Percentiles rank a stretch among this genome's conserved stretches.
Conservation (phyloP, 2,888 invertebrate genomes). For the Drosophila neonasuta region DNA sequence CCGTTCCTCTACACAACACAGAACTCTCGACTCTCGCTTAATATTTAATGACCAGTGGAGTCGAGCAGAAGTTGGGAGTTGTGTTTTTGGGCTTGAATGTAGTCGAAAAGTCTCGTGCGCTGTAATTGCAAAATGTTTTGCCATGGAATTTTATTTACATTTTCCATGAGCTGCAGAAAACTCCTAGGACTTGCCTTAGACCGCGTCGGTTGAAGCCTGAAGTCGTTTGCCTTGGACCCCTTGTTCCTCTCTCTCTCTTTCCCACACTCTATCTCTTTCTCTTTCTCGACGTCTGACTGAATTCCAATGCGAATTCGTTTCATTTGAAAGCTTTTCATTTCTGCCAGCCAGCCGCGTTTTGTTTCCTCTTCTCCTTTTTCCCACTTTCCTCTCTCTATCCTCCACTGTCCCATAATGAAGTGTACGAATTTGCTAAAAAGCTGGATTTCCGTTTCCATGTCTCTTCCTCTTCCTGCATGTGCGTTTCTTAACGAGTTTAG, state of each 20-base stretch:
- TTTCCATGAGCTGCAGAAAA: conserved; percentile 69
- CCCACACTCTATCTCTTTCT: background rate
- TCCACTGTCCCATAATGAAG: conserved; percentile 46
- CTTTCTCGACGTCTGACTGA: conserved; percentile 27
- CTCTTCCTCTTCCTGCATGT: conserved; percentile 52
- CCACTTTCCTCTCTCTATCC: conserved; percentile 9
- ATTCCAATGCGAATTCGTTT: conserved; percentile 72
- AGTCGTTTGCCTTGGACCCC: conserved; percentile 23
- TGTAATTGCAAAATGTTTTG: conserved; percentile 72
- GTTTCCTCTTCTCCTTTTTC: conserved; percentile 33
- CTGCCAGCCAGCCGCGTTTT: conserved; percentile 44
- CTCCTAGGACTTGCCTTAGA: conserved; percentile 44
- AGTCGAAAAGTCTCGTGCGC: conserved; percentile 45
- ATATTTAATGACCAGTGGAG: conserved; percentile 78
- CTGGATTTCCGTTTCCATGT: conserved; percentile 64
- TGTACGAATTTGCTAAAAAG: conserved; percentile 66
- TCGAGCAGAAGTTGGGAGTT: conserved; percentile 44
- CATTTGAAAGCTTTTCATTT: conserved; percentile 71
- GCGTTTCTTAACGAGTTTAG: conserved; percentile 57
- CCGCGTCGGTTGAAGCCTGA: conserved; percentile 4
- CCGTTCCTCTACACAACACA: too few species aligned
- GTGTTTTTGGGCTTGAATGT: background rate
- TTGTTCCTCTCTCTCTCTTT: background rate
- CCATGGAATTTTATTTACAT: conserved; percentile 73
- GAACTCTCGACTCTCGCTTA: conserved; percentile 55